Conservation (phyloP, 2,113 vertebrate genomes). For the Lichenostomus cassidix region DNA sequence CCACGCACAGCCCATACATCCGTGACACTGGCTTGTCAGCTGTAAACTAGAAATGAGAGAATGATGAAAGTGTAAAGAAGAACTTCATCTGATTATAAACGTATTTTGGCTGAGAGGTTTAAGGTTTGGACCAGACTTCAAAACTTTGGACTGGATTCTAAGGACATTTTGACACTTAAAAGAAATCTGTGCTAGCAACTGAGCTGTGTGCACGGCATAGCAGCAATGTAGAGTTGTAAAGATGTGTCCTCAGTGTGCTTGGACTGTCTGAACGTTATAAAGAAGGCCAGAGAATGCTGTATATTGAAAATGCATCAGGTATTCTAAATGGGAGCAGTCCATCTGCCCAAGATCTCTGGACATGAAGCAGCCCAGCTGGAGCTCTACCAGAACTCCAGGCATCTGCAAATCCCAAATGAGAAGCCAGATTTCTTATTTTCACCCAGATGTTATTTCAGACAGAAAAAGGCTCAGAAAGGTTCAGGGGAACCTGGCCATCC, state of each 20-base stretch:
- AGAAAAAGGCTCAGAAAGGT: background rate
- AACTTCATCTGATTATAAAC: background rate
- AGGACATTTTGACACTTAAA: background rate
- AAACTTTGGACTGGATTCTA: background rate
- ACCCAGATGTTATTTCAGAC: background rate
- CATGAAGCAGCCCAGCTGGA: background rate
- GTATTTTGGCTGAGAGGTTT: background rate
- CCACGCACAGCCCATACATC: background rate
- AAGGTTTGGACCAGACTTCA: constrained; percentile 34
- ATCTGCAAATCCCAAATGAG: background rate
- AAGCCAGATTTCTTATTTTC: constrained; percentile 17
- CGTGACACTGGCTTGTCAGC: background rate
- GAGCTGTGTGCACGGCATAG: background rate
- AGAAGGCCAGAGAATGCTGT: background rate
- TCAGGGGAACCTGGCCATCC: background rate
- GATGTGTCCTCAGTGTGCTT: background rate
- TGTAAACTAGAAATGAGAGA: background rate
- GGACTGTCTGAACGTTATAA: background rate
- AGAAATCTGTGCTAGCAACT: background rate
- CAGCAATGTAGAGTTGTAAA: background rate
- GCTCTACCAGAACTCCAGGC: background rate
- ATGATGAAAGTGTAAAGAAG: background rate
- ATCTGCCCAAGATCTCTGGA: background rate
- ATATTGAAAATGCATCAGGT: background rate
- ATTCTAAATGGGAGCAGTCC: background rate